Percentiles rank a stretch among this genome's conserved stretches.
phyloP scores from a whole-genome alignment of 2,113 vertebrate species.

The Illadopsis cleaveri region DNA sequence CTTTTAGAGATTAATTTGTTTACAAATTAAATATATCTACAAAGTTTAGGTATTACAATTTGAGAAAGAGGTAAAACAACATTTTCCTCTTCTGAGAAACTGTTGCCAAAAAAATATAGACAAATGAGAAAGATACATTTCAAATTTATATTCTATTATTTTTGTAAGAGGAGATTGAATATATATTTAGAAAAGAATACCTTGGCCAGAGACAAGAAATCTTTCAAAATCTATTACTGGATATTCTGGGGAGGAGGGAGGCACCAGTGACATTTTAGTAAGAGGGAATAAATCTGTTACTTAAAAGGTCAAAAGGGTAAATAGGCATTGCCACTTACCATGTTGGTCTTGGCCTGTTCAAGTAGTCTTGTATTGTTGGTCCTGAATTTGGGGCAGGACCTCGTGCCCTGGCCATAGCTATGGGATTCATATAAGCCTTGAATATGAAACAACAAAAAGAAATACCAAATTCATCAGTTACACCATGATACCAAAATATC shows the following conservation, averaged over 20 bases:
- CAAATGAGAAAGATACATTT: not conserved
- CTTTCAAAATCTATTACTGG: not conserved
- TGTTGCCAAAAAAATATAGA: not conserved
- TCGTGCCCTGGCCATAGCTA: constrained; percentile 92
- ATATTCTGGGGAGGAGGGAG: not conserved
- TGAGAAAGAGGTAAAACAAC: not conserved
- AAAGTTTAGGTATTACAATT: not conserved
- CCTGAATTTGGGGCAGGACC: constrained; percentile 87
- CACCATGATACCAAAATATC: not conserved
- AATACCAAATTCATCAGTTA: not conserved
- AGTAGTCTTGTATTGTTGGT: constrained; percentile 95
- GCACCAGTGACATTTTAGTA: not conserved
- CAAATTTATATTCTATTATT: not conserved
- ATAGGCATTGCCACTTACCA: constrained; percentile 80
- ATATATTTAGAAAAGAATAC: not conserved
- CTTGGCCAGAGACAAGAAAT: not conserved
- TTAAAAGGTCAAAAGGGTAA: not conserved
- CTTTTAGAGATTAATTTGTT: not conserved
- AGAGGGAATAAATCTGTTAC: not conserved
- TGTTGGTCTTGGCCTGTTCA: constrained; percentile 95
- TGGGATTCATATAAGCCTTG: constrained; percentile 97
- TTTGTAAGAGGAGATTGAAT: not conserved
- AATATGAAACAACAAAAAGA: constrained; percentile 21
- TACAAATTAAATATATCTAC: not conserved
- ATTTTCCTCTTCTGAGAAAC: not conserved